A percentile compares a stretch with the other conserved stretches of the same genome.
These are phyloP conservation scores for Ceriagrion tenellum DNA, from an alignment of 2,888 invertebrate genomes.

Conservation along the genomic window DNA sequence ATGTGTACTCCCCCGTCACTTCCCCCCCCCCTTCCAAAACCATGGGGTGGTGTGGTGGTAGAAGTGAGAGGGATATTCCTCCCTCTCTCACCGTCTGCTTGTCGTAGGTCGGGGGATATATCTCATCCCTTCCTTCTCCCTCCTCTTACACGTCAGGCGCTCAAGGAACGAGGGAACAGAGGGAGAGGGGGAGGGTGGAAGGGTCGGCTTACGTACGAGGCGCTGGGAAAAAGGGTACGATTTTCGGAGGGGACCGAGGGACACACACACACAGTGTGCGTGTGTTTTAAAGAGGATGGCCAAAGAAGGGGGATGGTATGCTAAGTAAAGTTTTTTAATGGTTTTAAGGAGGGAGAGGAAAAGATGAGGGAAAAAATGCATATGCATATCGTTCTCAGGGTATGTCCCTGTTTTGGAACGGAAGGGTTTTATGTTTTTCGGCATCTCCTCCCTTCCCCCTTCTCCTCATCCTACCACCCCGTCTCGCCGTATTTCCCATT, in stretches of 20 bases:
- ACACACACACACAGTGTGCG: not conserved
- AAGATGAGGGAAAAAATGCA: not conserved
- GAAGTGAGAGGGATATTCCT: not conserved
- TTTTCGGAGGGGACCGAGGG: not conserved
- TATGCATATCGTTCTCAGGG: not conserved
- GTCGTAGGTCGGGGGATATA: slow-evolving; percentile 45
- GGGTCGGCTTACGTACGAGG: not conserved
- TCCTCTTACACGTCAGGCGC: slow-evolving; percentile 16
- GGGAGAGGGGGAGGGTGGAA: not conserved
- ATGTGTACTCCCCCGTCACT: not conserved
- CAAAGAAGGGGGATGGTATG: not conserved
- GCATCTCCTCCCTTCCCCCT: not conserved
- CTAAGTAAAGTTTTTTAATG: not conserved
- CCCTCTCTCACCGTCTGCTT: slow-evolving; percentile 50
- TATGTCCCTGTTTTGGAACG: not conserved
- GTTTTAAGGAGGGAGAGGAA: not conserved
- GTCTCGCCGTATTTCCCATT: not conserved
- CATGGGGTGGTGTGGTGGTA: not conserved
- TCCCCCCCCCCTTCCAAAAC: not conserved
- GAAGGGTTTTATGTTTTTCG: not conserved
- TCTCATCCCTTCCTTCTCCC: not conserved
- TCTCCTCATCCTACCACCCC: not conserved
- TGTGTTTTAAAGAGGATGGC: slow-evolving; percentile 7
- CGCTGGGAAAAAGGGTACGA: not conserved
- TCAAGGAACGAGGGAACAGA: not conserved